Evolutionary conservation across 2,888 invertebrate species (phyloP), one percentile per base, ranked within the genome.

Genomic region (Gymnosoma rotundatum): DNA sequence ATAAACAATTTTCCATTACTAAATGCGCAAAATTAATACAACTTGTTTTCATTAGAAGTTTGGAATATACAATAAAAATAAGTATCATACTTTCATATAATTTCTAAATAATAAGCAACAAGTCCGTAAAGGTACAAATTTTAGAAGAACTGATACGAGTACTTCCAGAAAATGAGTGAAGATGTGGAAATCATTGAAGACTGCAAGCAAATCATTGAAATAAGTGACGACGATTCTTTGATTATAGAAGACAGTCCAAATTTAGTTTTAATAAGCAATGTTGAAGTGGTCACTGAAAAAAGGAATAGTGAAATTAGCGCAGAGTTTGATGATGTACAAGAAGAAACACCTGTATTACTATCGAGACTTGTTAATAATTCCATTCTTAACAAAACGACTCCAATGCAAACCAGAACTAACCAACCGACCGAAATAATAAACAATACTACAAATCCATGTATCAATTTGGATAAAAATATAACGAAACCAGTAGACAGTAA

Each of bases 141-240:
- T 25, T 25, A 25, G 25, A 25, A 25, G 25, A 25, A 25, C 2
- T 25, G 25, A 32, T 21, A 1, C 9, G 32, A 10, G 21, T 54
- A 2, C 18, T 50, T 36, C 4, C n/a, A 66, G 25, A 18, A 20
- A 20, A 80, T 75, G 80, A 42, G 38, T n/a, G 20, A 38, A 6
- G 67, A 67, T 14, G 48, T 78, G 45, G 64, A 78, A 64, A 56
- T 78, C 9, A 64, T 78, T 56, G 56, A 58, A 18, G 14, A 25
- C 16, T 1, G 2, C 1, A 20, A 10, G 14, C 14, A 50, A 64
- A 50, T 64, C 1, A 56, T 74, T 48, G 74, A 63, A 48, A 63
- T 80, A 25, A 63, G 69, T n/a, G 80, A 80, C 18, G 79, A 64
- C 20, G 50, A 66, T 14, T 18, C 16, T 12, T 2, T 32, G n/a